These are phyloP conservation scores for Camponotus vicinus DNA, from an alignment of 1,140 invertebrate genomes.

Conservation along the genomic window DNA sequence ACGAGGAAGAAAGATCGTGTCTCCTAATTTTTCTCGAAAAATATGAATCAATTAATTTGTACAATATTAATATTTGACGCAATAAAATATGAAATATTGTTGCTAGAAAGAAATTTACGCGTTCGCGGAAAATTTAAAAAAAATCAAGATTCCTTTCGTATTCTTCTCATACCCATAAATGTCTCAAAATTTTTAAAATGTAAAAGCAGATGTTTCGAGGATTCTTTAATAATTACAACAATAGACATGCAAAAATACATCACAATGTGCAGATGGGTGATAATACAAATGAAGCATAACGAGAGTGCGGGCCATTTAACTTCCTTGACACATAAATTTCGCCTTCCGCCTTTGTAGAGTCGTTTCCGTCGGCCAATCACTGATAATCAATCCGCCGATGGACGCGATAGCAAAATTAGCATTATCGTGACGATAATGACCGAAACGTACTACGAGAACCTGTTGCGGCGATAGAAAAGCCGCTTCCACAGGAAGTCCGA, in stretches of 20 bases:
- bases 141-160: constrained; percentile 15
- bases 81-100: background rate
- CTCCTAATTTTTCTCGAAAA: background rate
- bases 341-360: background rate
- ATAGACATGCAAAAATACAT: constrained; percentile 27
- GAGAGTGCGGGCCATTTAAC: background rate
- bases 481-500: background rate
- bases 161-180: background rate
- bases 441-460: constrained; percentile 37
- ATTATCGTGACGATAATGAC: constrained; percentile 55
- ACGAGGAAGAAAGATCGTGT: background rate
- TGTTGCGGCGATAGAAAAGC: constrained; percentile 61
- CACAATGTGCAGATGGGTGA: constrained; percentile 16
- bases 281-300: constrained; percentile 27
- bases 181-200: background rate
- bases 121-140: background rate
- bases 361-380: constrained; percentile 4
- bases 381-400: background rate
- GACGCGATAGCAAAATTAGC: constrained; percentile 19
- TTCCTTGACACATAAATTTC: constrained; percentile 16
- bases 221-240: background rate
- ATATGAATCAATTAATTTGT: constrained; percentile 2
- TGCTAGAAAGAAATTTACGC: background rate
- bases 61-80: background rate
- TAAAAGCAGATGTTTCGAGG: background rate